A percentile compares a stretch with the other conserved stretches of the same genome.
Evolutionary conservation across 2,113 vertebrate genomes (phyloP).

Genomic region (Fregata magnificens): DNA sequence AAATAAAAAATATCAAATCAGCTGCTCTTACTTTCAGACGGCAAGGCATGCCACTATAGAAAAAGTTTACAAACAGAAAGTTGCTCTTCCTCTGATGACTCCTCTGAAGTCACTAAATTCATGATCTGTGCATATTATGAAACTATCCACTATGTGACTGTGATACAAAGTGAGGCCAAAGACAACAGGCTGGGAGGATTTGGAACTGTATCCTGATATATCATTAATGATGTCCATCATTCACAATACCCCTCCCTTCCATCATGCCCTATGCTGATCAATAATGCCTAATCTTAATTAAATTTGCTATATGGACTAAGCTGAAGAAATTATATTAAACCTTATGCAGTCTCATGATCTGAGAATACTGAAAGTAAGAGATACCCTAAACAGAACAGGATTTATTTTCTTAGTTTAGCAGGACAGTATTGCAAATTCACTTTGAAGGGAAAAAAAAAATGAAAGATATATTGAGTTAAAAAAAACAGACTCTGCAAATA

Average conservation of each 20-base stretch:
- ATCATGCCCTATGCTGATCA: neutral
- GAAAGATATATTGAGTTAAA: neutral
- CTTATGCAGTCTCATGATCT: neutral
- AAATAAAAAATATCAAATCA: neutral
- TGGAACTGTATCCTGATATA: neutral
- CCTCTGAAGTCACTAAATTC: neutral
- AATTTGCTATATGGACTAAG: neutral
- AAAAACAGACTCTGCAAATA: neutral
- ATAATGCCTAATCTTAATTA: neutral
- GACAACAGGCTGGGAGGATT: neutral
- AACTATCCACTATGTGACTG: neutral
- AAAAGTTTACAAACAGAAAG: neutral
- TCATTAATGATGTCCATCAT: neutral
- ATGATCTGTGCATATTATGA: neutral
- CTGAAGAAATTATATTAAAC: neutral
- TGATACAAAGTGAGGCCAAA: neutral
- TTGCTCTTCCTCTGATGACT: neutral
- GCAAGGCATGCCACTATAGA: neutral
- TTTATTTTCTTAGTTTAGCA: neutral
- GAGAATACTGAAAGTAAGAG: neutral
- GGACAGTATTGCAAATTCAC: neutral
- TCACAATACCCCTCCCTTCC: neutral
- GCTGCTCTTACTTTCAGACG: neutral
- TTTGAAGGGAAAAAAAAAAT: neutral
- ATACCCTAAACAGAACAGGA: neutral